phyloP scores from a whole-genome alignment of 1,140 invertebrate species.

The Drosophila orena region DNA sequence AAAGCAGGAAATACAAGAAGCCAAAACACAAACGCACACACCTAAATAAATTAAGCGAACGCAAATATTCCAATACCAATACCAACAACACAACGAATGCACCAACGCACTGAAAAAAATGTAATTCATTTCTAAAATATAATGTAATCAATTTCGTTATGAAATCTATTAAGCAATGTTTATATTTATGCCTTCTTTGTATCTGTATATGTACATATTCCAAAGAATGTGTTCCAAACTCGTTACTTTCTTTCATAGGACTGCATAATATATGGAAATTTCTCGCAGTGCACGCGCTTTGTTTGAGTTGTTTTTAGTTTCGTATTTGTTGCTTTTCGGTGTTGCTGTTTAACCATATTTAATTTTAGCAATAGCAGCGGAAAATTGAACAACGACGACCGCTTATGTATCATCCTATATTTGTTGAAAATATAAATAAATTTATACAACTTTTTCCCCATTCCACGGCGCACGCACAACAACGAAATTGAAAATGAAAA shows the following conservation, averaged over 20 bases:
- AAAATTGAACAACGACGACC: conserved; percentile 66
- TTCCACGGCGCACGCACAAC: conserved; percentile 54
- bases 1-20: conserved; percentile 69
- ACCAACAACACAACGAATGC: conserved; percentile 32
- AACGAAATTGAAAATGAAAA: conserved; percentile 24
- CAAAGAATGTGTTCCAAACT: neutral
- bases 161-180: neutral
- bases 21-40: conserved; percentile 31
- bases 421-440: conserved; percentile 72
- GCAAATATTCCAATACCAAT: conserved; percentile 34
- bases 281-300: conserved; percentile 2
- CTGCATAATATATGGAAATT: neutral
- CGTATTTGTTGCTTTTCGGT: conserved; percentile 12
- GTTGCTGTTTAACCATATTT: conserved; percentile 59
- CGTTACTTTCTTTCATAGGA: neutral
- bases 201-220: too few relatives aligned
- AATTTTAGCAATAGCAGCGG: conserved; percentile 71
- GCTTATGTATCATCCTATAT: conserved; percentile 38
- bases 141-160: neutral
- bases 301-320: conserved; percentile 8
- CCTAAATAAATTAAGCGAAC: conserved; percentile 13
- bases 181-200: too few relatives aligned
- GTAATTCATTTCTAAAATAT: neutral
- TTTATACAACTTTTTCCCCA: conserved; percentile 60
- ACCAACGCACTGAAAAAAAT: conserved; percentile 8